Base-by-base conservation (phyloP, 2,888 invertebrate genomes). In the Drosophila paranaensis region DNA sequence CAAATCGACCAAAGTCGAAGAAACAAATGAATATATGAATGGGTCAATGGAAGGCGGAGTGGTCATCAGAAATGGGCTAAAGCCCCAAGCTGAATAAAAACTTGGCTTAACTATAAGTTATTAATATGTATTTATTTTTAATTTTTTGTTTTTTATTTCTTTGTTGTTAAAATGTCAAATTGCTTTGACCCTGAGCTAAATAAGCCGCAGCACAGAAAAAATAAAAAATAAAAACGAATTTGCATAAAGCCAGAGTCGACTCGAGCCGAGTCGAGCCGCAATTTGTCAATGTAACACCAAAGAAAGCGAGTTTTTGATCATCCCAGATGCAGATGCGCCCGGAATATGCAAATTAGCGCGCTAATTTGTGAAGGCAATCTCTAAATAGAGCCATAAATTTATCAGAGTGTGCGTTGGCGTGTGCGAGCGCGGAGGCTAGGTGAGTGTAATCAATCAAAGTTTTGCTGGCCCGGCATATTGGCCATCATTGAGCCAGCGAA, bases 231-330 rank as follows among this genome's bases (percentile, higher is more conserved):
- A 46, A 60, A 33, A 55, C 10, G 8, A 40, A 82, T 86, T 80
- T 74, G 71, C 84, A 86, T 86, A 82, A 83, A 82, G 68, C 61
- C 82, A 11, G 51, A 16, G 33, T 1, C 33, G 16, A 16, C 11
- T 13, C n/a, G 20, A 13, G 5, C 2, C 25, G 39, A 20, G 53
- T n/a, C 70, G 50, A 57, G 54, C 33, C 33, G 37, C 72, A 77
- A 89, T 84, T 89, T 86, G 84, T 84, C 89, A 84, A 75, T 70
- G 67, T 75, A 83, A 81, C 83, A 74, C 89, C 68, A 58, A 60
- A 65, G 69, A 58, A 60, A 40, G 33, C 35, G 48, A 27, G 16
- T n/a, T 35, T n/a, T 14, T 50, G 48, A 30, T 10, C 25, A 10
- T 13, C 14, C 25, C 30, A 33, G 39, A 8, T 65, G 53, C 69